These are phyloP conservation scores for Lophotriccus pileatus DNA, from an alignment of 2,797 vertebrate genomes.

Conservation along the genomic window DNA sequence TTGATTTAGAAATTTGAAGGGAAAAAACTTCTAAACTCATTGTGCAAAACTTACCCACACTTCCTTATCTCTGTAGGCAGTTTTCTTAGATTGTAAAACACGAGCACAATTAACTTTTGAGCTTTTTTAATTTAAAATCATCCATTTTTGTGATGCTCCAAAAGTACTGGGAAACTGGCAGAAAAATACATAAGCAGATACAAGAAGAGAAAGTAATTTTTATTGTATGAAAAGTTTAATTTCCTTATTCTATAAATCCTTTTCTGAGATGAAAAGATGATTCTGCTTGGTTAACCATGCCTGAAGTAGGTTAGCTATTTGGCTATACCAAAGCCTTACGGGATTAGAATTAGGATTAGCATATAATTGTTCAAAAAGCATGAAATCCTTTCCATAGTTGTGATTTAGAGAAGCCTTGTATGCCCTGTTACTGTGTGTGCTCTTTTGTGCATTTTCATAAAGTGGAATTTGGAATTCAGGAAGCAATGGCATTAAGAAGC, in stretches of 20 bases:
- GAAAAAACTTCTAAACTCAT: neutral
- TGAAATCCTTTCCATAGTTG: slow-evolving; percentile 19
- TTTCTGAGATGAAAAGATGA: neutral
- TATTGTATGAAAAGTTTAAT: neutral
- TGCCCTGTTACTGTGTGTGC: neutral
- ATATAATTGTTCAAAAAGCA: slow-evolving; percentile 13
- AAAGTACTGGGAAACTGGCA: neutral
- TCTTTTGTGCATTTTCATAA: neutral
- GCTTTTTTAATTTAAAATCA: neutral
- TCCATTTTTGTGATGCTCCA: neutral
- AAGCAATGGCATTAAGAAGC: neutral
- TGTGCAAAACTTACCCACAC: neutral
- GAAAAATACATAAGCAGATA: neutral
- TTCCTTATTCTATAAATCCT: neutral
- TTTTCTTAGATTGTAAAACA: neutral
- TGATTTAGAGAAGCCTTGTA: slow-evolving; percentile 14
- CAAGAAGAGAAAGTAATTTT: neutral
- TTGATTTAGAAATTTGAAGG: neutral
- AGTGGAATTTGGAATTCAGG: neutral
- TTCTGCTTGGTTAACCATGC: neutral
- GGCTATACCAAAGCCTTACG: neutral
- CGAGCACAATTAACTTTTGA: neutral
- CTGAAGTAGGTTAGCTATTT: slow-evolving; percentile 24
- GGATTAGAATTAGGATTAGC: slow-evolving; percentile 53
- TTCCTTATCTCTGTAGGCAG: neutral